These are phyloP conservation scores for Aleadryas rufinucha DNA, from an alignment of 2,113 vertebrate genomes.

Conservation along the genomic window DNA sequence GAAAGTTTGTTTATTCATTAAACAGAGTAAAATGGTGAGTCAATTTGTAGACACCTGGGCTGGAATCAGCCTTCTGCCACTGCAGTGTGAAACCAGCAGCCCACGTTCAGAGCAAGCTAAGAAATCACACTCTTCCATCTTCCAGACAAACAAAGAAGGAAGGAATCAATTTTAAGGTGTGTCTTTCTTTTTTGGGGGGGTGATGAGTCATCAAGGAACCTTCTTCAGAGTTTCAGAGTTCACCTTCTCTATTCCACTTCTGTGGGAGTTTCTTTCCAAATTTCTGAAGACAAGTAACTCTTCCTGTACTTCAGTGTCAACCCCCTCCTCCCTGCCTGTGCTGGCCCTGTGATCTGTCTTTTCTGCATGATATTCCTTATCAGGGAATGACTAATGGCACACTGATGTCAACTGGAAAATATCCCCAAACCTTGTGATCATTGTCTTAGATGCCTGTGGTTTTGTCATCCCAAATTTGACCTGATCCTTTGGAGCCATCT, in stretches of 20 bases:
- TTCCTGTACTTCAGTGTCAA: background rate
- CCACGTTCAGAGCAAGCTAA: background rate
- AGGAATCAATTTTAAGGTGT: slow-evolving; percentile 19
- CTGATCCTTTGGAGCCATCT: background rate
- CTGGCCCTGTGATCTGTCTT: background rate
- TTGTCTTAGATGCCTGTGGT: background rate
- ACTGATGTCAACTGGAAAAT: background rate
- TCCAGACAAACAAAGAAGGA: slow-evolving; percentile 8
- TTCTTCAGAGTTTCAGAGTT: background rate
- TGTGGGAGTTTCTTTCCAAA: background rate
- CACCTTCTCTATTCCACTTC: background rate
- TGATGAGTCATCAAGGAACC: background rate
- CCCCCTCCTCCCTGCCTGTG: background rate
- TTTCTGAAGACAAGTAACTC: background rate
- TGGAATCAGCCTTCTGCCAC: background rate
- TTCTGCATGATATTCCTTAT: background rate
- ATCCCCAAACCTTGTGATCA: background rate
- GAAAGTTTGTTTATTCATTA: slow-evolving; percentile 54
- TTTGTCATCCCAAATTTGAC: background rate
- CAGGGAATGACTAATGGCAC: background rate
- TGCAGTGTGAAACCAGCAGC: background rate
- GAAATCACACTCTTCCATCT: background rate
- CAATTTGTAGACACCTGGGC: background rate
- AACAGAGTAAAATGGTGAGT: slow-evolving; percentile 40
- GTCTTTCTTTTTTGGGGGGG: background rate